phyloP scores from a whole-genome alignment of 2,113 vertebrate species.

The Alligator mississippiensis region DNA sequence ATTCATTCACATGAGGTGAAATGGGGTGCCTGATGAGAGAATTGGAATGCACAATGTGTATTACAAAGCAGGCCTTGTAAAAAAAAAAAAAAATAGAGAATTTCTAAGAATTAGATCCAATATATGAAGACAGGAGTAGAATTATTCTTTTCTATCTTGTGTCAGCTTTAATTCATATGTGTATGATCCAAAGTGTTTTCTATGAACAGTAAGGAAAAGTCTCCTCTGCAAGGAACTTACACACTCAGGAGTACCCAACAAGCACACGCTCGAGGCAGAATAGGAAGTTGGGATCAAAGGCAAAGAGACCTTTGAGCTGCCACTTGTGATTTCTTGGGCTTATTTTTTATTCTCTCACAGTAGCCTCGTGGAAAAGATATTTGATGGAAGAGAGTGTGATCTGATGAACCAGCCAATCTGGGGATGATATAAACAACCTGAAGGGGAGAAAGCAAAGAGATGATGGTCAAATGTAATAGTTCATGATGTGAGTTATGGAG shows the following conservation, averaged over 20 bases:
- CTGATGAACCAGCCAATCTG: background rate
- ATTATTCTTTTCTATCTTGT: too few relatives aligned
- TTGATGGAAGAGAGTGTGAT: background rate
- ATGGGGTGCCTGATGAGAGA: background rate
- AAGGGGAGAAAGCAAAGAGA: background rate
- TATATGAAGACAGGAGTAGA: background rate
- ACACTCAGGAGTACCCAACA: background rate
- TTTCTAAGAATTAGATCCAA: background rate
- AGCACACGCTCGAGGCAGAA: background rate
- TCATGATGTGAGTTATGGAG: accelerated
- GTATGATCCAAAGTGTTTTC: background rate
- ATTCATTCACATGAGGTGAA: background rate
- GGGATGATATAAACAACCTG: background rate
- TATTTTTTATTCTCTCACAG: background rate
- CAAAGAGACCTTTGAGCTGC: background rate
- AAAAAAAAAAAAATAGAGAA: background rate
- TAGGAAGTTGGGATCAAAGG: background rate
- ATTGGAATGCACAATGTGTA: background rate
- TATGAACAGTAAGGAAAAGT: background rate
- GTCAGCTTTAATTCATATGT: background rate
- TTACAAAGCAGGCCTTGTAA: background rate
- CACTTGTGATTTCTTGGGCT: background rate
- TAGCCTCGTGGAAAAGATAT: background rate
- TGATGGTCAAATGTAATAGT: background rate
- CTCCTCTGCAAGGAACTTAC: background rate